Evolutionary conservation across 2,797 vertebrate genomes (phyloP), one percentile per base, ranked within the genome.

Genomic region (Gila robusta): DNA sequence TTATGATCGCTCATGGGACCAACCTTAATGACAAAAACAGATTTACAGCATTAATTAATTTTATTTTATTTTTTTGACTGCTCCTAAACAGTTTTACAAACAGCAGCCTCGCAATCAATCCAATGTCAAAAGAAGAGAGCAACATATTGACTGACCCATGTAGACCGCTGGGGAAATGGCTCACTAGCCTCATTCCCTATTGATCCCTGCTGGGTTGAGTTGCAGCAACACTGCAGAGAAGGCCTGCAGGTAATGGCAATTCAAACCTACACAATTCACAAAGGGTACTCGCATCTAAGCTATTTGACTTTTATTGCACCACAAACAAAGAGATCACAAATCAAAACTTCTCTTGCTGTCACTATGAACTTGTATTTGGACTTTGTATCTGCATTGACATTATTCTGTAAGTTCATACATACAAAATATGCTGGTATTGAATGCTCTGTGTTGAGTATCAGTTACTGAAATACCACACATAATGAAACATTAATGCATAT

Each of bases 131-230:
- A 90, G 88, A 91, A 87, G 89, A 90, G 91, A 91, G 88, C 90
- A 91, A 90, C 88, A 91, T 90, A 93, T 92, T 88, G 91, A 92
- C 89, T 89, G 90, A 84, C 89, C 89, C 56, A 5, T 88, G 91
- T 88, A 88, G 85, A 89, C 89, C 80, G 87, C 88, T 88, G 87
- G 87, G 76, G 85, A 87, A 88, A 88, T 79, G 82, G 87, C 77
- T 87, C 87, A 83, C 86, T 83, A 86, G 84, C 86, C 84, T 91
- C 86, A 84, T 87, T 89, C 88, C 67, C 84, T 90, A 92, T 91
- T 85, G 92, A 91, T 91, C 83, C 81, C 86, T 62, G 81, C 89
- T 90, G 88, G 59, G 90, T 84, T 90, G 84, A 88, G 90, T 88
- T 89, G 87, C 87, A 89, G 79, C 88, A 82, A 82, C 84, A 87